Conservation (phyloP, 2,888 invertebrate genomes). For the Stenodera caucasica region DNA sequence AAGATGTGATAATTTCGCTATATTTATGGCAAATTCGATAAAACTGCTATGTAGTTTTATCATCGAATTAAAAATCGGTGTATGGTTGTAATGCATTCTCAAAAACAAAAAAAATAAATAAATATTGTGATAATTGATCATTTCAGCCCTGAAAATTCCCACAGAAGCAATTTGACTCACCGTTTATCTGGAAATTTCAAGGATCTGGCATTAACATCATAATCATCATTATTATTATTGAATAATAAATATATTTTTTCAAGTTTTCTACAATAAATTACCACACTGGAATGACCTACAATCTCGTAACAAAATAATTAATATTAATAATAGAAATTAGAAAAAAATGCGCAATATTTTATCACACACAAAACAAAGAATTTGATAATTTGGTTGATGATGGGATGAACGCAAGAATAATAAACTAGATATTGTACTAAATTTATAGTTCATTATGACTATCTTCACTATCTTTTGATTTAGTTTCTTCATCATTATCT, state of each 20-base stretch:
- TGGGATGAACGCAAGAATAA: background rate
- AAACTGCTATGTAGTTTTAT: slow-evolving; percentile 4
- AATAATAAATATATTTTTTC: slow-evolving; percentile 12
- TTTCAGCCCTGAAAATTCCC: too few relatives aligned
- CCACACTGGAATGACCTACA: slow-evolving; percentile 14
- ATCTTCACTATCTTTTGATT: slow-evolving; percentile 39
- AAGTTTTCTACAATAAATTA: slow-evolving; percentile 15
- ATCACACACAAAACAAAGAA: slow-evolving; percentile 17
- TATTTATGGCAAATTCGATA: background rate
- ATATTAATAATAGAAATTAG: slow-evolving; percentile 15
- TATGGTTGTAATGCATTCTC: slow-evolving; percentile 1
- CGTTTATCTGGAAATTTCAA: too few relatives aligned
- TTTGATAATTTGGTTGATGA: slow-evolving; percentile 6
- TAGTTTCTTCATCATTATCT: slow-evolving; percentile 23
- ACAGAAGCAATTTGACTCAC: too few relatives aligned
- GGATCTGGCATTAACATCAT: background rate
- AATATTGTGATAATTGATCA: background rate
- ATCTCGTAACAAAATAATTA: slow-evolving; percentile 17
- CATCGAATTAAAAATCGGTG: background rate
- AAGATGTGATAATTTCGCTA: background rate
- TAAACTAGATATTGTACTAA: slow-evolving; percentile 27
- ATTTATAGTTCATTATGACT: slow-evolving; percentile 46
- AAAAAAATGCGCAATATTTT: slow-evolving; percentile 12
- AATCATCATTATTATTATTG: background rate
- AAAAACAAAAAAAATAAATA: background rate